Conservation (phyloP, 1,140 invertebrate genomes). For the Cydia splendana region DNA sequence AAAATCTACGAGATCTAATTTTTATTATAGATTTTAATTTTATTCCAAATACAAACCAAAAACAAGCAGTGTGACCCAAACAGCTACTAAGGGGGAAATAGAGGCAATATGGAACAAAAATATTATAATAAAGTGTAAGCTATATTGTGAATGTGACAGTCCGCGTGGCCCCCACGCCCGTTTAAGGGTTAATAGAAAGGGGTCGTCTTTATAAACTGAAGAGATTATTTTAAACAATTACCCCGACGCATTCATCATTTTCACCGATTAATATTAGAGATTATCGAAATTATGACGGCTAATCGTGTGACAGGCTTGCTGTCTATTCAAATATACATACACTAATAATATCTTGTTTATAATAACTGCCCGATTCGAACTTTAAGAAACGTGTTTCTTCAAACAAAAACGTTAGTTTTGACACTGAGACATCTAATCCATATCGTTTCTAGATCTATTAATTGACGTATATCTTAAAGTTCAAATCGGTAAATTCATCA, state of each 20-base stretch:
- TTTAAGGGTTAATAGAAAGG: slow-evolving; percentile 64
- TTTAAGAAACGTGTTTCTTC: too few species aligned
- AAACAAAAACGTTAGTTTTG: too few species aligned
- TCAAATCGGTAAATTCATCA: slow-evolving; percentile 5
- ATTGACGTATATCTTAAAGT: too few species aligned
- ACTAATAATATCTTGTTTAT: background rate
- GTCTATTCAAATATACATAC: background rate
- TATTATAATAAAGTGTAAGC: slow-evolving; percentile 74
- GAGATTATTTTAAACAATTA: slow-evolving; percentile 63
- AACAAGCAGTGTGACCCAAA: slow-evolving; percentile 23
- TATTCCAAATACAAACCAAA: slow-evolving; percentile 33
- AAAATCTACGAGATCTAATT: background rate
- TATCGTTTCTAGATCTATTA: too few species aligned
- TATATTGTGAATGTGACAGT: slow-evolving; percentile 75
- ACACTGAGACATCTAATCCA: too few species aligned
- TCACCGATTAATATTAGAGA: slow-evolving; percentile 48
- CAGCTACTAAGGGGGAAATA: slow-evolving; percentile 46
- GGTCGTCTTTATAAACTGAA: slow-evolving; percentile 64
- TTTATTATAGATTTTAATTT: background rate
- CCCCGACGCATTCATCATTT: slow-evolving; percentile 59
- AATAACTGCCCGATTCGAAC: background rate
- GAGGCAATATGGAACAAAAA: slow-evolving; percentile 65
- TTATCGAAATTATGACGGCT: slow-evolving; percentile 46
- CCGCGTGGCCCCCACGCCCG: slow-evolving; percentile 63
- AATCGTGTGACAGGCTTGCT: slow-evolving; percentile 6